Evolutionary conservation across 1,140 invertebrate genomes (phyloP), one percentile per base, ranked within the genome.

Genomic region (Hermatobates lingyangjiaoensis): DNA sequence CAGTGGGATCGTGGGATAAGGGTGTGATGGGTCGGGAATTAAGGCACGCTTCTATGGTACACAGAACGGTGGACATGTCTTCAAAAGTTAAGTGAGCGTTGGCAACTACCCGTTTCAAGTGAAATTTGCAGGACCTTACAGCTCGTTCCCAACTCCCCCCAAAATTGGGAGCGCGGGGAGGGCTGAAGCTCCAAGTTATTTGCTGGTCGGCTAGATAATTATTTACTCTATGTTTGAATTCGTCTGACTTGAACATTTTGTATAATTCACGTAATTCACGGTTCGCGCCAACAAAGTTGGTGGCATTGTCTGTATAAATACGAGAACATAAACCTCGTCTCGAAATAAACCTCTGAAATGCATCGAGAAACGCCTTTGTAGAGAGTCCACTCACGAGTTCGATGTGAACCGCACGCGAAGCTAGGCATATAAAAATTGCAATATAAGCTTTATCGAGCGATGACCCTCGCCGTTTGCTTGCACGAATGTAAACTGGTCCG

Each of bases 241-340:
- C 18, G 4, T 20, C 21, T 4, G 3, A 64, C 4, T 54, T 56
- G 12, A 59, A 44, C 10, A 50, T 1, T 30, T 47, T 3, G 48
- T 27, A 12, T 20, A 27, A 20, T 55, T 56, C 53, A 15, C 47
- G 27, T 14, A 64, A 47, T 45, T 63, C 51, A 1, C 56, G 59
- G 45, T 48, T 20, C 18, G 60, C 58, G 23, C 63, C 61, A 10
- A 64, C 55, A 48, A 65, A 69, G 52, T 68, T 69, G 0, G 57
- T 63, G 1, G 62, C 67, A 46, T 63, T 63, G 50, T 70, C 67
- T 0, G 58, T 60, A 51, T 62, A 60, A 0, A 70, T 60, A n/a
- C 56, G 50, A 0, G 12, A 15, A 5, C 61, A 62, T n/a, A 59
- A 50, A 27, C 67, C 67, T 44, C 68, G 54, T 3, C 65, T 54